Base-by-base conservation (phyloP, 2,113 vertebrate genomes). In the Rallus limicola region DNA sequence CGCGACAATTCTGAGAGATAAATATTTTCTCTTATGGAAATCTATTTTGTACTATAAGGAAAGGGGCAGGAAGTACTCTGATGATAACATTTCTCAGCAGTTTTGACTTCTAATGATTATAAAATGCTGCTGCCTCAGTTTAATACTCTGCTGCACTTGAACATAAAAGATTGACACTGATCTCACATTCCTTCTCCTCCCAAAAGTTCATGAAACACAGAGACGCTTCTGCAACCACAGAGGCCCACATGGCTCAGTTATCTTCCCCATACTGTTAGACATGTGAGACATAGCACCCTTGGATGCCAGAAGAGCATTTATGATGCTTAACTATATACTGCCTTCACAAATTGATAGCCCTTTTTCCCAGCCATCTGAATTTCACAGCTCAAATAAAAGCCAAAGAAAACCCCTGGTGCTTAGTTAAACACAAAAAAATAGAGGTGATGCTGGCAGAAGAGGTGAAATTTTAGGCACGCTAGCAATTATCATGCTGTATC, bases 1-100 rank as follows among this genome's bases (percentile, higher is more conserved):
- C 55, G 46, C 77, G 63, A 85, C 50, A 63, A 6, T 86, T 93
- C 34, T 70, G 56, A 90, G 86, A 78, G 24, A 90, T 12, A 64
- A 88, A 21, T 76, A 88, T 70, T 93, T 94, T 94, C 88, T 89
- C 21, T 55, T 90, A 88, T 1, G 28, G 63, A 90, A 94, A 88
- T 62, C 40, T 38, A 85, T 80, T 90, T 94, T 82, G 65, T 62
- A 71, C 34, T 33, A 7, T 56, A 46, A 94, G 68, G 52, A 88
- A 86, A 68, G 16, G 26, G 14, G 60, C 55, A 68, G 38, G 56
- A 94, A 80, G 33, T 29, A 81, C 60, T 68, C 75, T 31, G 42
- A 81, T 65, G 48, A 79, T 2, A 85, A 48, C 42, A 84, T 38
- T 96, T 95, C 77, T 78, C 90, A 94, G 40, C 50, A 93, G 25